Conservation (phyloP, 2,797 vertebrate genomes). For the Gymnothorax reevesii region DNA sequence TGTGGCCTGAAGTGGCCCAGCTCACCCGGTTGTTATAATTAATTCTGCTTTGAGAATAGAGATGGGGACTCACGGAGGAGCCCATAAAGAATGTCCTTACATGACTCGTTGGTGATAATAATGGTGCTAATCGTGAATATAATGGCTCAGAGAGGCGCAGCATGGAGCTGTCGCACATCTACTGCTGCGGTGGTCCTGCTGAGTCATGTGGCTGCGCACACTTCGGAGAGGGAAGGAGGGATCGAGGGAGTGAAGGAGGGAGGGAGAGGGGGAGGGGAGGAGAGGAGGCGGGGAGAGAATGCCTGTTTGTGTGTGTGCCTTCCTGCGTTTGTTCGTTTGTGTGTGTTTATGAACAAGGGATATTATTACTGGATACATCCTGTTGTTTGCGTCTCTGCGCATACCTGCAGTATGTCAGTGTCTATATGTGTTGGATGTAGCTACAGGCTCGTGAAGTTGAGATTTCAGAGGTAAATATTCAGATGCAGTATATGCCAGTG, state of each 20-base stretch:
- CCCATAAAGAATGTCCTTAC: constrained; percentile 51
- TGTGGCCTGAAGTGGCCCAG: constrained; percentile 47
- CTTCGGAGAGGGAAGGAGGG: neutral
- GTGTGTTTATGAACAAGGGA: neutral
- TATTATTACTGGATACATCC: too few species aligned
- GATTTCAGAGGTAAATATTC: neutral
- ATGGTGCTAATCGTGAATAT: constrained; percentile 42
- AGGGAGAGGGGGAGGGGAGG: neutral
- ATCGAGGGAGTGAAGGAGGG: neutral
- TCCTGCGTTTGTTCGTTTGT: neutral
- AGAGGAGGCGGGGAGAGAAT: neutral
- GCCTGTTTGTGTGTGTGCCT: neutral
- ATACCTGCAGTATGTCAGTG: neutral
- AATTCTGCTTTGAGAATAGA: constrained; percentile 53
- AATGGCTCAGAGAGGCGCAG: neutral
- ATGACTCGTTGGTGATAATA: constrained; percentile 52
- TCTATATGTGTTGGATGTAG: too few species aligned
- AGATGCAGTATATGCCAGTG: neutral
- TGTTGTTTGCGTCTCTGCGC: neutral
- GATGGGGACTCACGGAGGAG: constrained; percentile 39
- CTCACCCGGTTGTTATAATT: constrained; percentile 52
- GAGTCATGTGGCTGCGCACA: neutral
- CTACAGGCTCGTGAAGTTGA: too few species aligned
- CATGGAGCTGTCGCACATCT: neutral
- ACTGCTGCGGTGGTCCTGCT: constrained; percentile 2